These are phyloP conservation scores for Bicyclus anynana DNA, from an alignment of 1,140 invertebrate species.

Conservation along the genomic window DNA sequence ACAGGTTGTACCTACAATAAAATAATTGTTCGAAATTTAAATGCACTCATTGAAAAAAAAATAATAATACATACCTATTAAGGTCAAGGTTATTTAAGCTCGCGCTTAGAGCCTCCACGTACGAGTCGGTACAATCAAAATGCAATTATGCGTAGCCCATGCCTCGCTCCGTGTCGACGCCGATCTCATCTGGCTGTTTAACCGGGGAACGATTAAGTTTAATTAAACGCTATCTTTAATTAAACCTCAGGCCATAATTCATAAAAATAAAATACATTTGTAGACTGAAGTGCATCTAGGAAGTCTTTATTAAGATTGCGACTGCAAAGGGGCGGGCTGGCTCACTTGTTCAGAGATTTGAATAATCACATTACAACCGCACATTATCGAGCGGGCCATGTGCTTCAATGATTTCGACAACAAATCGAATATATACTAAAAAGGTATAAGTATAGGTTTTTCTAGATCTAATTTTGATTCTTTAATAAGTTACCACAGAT, in stretches of 20 bases:
- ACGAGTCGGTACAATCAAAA: slow-evolving; percentile 43
- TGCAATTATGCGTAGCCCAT: slow-evolving; percentile 41
- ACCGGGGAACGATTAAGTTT: slow-evolving; percentile 55
- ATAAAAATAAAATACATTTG: slow-evolving; percentile 64
- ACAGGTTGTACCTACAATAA: neutral
- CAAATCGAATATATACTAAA: too few species aligned
- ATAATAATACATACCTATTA: neutral
- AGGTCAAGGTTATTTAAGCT: slow-evolving; percentile 5
- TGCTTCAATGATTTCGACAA: slow-evolving; percentile 20
- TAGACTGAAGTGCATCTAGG: slow-evolving; percentile 54
- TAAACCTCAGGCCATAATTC: slow-evolving; percentile 50
- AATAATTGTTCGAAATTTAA: neutral
- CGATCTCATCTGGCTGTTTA: slow-evolving; percentile 42
- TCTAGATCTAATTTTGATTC: too few species aligned
- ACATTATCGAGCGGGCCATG: slow-evolving; percentile 18
- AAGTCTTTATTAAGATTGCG: slow-evolving; percentile 75
- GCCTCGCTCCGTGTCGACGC: slow-evolving; percentile 17
- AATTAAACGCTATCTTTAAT: slow-evolving; percentile 70
- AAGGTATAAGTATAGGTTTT: too few species aligned
- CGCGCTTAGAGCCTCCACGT: slow-evolving; percentile 3
- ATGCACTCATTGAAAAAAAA: neutral
- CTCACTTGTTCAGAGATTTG: slow-evolving; percentile 64
- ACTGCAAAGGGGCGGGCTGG: slow-evolving; percentile 65
- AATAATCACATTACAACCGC: slow-evolving; percentile 62
- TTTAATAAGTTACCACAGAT: too few species aligned